phyloP scores from a whole-genome alignment of 1,140 invertebrate species.

The Drosophila funebris region DNA sequence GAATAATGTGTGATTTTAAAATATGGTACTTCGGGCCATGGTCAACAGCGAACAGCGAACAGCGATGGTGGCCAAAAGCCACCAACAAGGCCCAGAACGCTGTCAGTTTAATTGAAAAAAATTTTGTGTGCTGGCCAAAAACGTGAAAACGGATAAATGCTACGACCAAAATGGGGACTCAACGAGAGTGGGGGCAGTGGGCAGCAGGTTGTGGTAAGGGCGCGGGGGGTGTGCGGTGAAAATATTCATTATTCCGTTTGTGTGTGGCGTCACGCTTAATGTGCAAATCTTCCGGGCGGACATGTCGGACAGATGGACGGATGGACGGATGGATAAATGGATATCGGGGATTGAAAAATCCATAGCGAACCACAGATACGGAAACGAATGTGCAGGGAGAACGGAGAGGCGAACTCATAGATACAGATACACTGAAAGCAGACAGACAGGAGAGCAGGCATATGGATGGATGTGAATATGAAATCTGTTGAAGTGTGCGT shows the following conservation, averaged over 20 bases:
- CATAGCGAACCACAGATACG: constrained; percentile 79
- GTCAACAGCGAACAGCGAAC: background rate
- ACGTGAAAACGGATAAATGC: constrained; percentile 45
- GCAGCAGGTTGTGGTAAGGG: background rate
- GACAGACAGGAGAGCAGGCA: constrained; percentile 13
- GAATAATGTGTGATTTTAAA: constrained; percentile 83
- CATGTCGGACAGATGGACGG: constrained; percentile 59
- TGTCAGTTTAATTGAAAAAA: constrained; percentile 81
- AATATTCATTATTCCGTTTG: constrained; percentile 83
- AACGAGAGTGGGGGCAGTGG: background rate
- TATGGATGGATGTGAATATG: constrained; percentile 31
- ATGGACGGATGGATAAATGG: constrained; percentile 61
- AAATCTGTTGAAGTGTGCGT: constrained; percentile 8
- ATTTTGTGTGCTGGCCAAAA: constrained; percentile 33
- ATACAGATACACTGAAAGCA: constrained; percentile 38
- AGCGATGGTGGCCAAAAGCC: constrained; percentile 35
- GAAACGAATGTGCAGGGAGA: constrained; percentile 46
- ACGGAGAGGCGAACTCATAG: constrained; percentile 53
- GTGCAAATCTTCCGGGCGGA: constrained; percentile 80
- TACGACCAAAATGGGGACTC: constrained; percentile 1
- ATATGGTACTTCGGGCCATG: constrained; percentile 55
- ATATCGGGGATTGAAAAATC: constrained; percentile 83
- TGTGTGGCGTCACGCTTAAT: constrained; percentile 74
- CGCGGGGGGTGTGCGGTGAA: constrained; percentile 10
- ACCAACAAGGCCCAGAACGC: constrained; percentile 46